Evolutionary conservation across 2,113 vertebrate species (phyloP).

Genomic region (Alligator sinensis): DNA sequence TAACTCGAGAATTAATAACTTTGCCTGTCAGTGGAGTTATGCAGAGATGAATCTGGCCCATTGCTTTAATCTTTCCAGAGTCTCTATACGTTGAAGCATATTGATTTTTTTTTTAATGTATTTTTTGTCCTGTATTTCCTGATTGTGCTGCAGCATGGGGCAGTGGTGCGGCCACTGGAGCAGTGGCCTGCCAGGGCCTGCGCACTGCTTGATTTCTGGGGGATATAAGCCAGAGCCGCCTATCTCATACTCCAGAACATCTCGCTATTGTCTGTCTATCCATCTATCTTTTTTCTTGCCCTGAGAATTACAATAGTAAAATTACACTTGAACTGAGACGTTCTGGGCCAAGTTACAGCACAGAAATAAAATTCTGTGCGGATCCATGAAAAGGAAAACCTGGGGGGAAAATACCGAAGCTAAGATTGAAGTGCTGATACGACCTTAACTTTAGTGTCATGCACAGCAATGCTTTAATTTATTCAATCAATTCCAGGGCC

Average conservation of each 20-base stretch:
- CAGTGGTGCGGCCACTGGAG: neutral
- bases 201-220: slow-evolving; percentile 31
- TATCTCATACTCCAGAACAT: neutral
- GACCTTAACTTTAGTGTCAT: slow-evolving; percentile 61
- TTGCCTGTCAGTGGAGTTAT: slow-evolving; percentile 30
- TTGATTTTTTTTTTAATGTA: slow-evolving; percentile 37
- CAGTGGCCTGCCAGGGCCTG: neutral
- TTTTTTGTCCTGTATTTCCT: slow-evolving; percentile 34
- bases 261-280: neutral
- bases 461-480: slow-evolving; percentile 70
- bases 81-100: neutral
- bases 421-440: slow-evolving; percentile 46
- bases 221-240: neutral
- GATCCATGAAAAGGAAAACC: neutral
- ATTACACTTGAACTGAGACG: slow-evolving; percentile 1
- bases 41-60: slow-evolving; percentile 33
- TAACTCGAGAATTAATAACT: slow-evolving; percentile 52
- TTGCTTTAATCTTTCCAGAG: slow-evolving; percentile 32
- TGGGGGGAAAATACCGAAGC: slow-evolving; percentile 7
- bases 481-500: slow-evolving; percentile 78
- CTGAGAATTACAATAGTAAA: slow-evolving; percentile 1
- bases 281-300: neutral
- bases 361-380: neutral
- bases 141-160: neutral
- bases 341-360: neutral